phyloP scores from a whole-genome alignment of 2,797 vertebrate genomes.

The Bufotes viridis region DNA sequence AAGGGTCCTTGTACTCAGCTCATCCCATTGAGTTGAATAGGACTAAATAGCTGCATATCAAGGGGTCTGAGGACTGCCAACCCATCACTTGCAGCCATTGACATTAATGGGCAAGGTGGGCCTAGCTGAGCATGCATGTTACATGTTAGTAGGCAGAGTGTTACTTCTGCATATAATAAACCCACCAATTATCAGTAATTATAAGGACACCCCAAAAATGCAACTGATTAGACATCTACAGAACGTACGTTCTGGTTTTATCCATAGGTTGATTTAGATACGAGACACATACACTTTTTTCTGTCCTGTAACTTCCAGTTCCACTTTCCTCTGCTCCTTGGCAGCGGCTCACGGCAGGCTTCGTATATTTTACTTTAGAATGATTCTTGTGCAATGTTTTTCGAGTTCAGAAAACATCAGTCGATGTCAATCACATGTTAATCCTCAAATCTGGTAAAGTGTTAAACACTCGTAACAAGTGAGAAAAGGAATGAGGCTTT shows the following conservation, averaged over 20 bases:
- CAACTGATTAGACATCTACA: neutral
- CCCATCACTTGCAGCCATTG: too few species aligned
- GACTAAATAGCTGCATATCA: too few species aligned
- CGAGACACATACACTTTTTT: slow-evolving; percentile 14
- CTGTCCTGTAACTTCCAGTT: neutral
- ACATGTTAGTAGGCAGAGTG: too few species aligned
- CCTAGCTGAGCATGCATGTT: too few species aligned
- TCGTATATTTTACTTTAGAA: slow-evolving; percentile 45
- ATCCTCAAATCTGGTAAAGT: slow-evolving; percentile 50
- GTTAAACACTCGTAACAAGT: slow-evolving; percentile 33
- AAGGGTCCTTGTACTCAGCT: too few species aligned
- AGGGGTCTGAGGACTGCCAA: too few species aligned
- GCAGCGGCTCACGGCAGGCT: slow-evolving; percentile 12
- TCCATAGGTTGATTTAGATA: neutral
- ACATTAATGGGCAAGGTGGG: too few species aligned
- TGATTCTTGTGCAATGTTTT: slow-evolving; percentile 55
- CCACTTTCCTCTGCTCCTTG: neutral
- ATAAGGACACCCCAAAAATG: neutral
- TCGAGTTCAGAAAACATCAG: slow-evolving; percentile 54
- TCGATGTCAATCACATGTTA: slow-evolving; percentile 55
- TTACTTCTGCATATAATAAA: too few species aligned
- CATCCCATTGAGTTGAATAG: too few species aligned
- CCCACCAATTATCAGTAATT: neutral
- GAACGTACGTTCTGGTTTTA: neutral
- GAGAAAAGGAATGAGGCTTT: slow-evolving; percentile 40